Base-by-base conservation (phyloP, 2,113 vertebrate genomes). In the Ellobius talpinus region DNA sequence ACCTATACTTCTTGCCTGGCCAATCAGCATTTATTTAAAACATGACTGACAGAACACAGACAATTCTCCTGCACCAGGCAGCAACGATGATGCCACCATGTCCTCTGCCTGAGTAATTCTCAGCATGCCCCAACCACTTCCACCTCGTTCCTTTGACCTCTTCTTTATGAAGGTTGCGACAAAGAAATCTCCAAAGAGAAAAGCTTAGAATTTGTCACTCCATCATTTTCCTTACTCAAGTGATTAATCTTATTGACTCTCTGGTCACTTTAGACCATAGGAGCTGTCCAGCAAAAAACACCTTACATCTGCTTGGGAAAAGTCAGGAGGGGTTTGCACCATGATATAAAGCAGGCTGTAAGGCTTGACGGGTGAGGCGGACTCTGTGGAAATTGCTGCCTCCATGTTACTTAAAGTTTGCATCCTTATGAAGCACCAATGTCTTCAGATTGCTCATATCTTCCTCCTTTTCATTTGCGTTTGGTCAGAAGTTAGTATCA, bases 111-210 rank as follows among this genome's bases (percentile, higher is more conserved):
- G 33, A 1, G 1, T 74, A 81, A 82, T 90, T 93, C 86, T 91
- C 58, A 94, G n/a, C 13, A 77, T 19, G 77, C 1, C 23, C 31
- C 14, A 39, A 42, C 52, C 84, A 52, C 77, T 95, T 88, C 90
- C 42, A 42, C 23, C 26, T 50, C 45, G 45, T 17, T 89, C 90
- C 84, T 94, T 90, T 96, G 91, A 73, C 78, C 91, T 98, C 95
- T 93, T 88, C 85, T 94, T 96, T 94, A 88, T 95, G 90, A 93
- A 96, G 82, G 55, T 50, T 78, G 36, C 87, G 89, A 94, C 76
- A 96, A 72, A 93, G 72, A 87, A 96, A 31, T 92, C 72, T 86
- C 81, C 42, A n/a, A 93, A 91, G 96, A 93, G 39, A 65, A 96
- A 74, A 90, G 29, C 33, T 82, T 61, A 72, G 86, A 58, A 70